Conservation (phyloP, 2,113 vertebrate genomes). For the Nematolebias whitei region DNA sequence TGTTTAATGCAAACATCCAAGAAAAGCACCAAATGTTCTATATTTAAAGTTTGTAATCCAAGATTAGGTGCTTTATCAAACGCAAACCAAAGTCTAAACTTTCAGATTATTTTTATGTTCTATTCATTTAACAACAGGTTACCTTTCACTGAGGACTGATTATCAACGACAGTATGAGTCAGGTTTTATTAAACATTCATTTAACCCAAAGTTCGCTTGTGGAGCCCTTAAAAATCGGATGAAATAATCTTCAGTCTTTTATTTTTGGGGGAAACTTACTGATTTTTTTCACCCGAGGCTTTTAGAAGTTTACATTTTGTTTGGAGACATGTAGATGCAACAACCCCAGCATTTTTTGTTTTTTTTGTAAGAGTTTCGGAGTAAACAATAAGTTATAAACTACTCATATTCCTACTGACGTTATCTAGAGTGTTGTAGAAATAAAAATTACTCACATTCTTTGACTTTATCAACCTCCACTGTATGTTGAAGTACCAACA, state of each 20-base stretch:
- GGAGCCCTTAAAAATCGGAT: constrained; percentile 28
- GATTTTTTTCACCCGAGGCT: constrained; percentile 38
- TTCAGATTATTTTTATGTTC: constrained; percentile 5
- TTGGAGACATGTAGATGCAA: not conserved
- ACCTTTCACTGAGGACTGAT: constrained; percentile 9
- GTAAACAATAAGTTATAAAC: no score
- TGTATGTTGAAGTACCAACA: not conserved
- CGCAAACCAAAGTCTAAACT: constrained; percentile 22
- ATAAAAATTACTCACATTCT: constrained; percentile 5
- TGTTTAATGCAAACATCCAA: no score
- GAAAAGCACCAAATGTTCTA: no score
- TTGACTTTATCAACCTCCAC: constrained; percentile 3
- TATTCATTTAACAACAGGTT: constrained; percentile 3
- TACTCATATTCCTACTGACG: no score
- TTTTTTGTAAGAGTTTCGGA: not conserved
- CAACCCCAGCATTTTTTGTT: not conserved
- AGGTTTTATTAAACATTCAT: constrained; percentile 1
- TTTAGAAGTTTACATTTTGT: not conserved
- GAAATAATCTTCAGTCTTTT: constrained; percentile 52
- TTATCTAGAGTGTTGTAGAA: not conserved
- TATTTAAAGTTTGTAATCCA: not conserved
- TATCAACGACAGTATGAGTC: constrained; percentile 1
- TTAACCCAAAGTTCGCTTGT: constrained; percentile 60
- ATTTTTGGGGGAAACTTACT: constrained; percentile 21
- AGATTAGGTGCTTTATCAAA: not conserved